phyloP scores from a whole-genome alignment of 1,140 invertebrate genomes.

The Drosophila ficusphila region DNA sequence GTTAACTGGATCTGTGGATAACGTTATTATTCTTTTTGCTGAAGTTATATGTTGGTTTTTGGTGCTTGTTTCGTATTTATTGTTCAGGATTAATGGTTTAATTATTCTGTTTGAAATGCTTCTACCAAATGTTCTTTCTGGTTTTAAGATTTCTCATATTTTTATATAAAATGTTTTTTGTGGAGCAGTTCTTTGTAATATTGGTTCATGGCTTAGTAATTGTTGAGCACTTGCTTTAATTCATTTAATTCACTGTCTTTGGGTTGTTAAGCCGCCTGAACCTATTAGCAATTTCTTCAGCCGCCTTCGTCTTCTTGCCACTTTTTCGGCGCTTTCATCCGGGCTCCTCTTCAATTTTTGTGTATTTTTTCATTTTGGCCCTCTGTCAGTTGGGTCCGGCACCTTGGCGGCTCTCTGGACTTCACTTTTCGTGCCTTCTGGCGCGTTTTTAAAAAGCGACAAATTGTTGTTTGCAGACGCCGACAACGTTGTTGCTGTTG shows the following conservation, averaged over 20 bases:
- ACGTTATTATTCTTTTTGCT: background rate
- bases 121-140: no score
- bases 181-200: no score
- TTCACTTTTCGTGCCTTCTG: conserved; percentile 70
- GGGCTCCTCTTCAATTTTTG: conserved; percentile 6
- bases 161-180: no score
- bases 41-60: background rate
- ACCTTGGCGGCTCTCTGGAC: conserved; percentile 54
- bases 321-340: conserved; percentile 7
- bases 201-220: no score
- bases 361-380: conserved; percentile 12
- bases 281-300: conserved; percentile 8
- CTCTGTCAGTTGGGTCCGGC: conserved; percentile 36
- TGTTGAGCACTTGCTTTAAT: no score
- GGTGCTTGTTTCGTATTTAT: background rate
- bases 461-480: conserved; percentile 80
- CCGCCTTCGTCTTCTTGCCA: background rate
- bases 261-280: background rate
- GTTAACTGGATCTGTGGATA: background rate
- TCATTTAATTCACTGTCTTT: background rate
- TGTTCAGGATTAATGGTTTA: background rate
- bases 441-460: conserved; percentile 78
- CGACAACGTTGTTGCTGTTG: conserved; percentile 47
- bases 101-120: no score
- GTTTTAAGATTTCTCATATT: no score